A percentile compares a stretch with the other conserved stretches of the same genome.
Conservation (phyloP, 2,888 invertebrate species). For the Beris chalybata region DNA sequence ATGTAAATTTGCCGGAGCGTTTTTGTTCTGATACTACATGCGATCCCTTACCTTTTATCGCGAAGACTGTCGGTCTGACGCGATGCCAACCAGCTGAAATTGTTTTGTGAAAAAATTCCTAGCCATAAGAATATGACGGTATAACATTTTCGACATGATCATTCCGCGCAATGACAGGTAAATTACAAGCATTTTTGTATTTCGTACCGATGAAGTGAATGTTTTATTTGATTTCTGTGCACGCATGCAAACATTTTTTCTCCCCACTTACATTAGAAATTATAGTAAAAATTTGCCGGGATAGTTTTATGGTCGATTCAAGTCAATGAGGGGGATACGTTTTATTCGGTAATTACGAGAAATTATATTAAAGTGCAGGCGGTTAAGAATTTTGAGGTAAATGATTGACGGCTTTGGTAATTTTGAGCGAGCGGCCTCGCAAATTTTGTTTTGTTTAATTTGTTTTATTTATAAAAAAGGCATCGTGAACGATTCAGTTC, state of each 20-base stretch:
- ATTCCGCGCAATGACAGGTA: conserved; percentile 25
- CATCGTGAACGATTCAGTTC: too few relatives aligned
- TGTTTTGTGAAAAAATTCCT: conserved; percentile 8
- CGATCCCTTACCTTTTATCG: conserved; percentile 1
- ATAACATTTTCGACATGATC: conserved; percentile 15
- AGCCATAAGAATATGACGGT: not conserved
- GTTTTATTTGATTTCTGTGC: not conserved
- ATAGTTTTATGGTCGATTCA: not conserved
- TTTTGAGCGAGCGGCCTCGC: too few relatives aligned
- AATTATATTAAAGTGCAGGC: too few relatives aligned
- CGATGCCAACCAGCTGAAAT: conserved; percentile 21
- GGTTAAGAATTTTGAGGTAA: too few relatives aligned
- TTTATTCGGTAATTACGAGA: too few relatives aligned
- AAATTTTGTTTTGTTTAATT: too few relatives aligned
- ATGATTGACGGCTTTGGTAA: too few relatives aligned
- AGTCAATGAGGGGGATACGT: too few relatives aligned
- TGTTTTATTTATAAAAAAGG: too few relatives aligned
- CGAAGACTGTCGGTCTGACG: conserved; percentile 1
- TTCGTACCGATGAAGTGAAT: not conserved
- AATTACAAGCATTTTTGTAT: conserved; percentile 22
- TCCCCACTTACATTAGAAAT: not conserved
- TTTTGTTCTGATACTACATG: conserved; percentile 29
- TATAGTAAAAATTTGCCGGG: conserved; percentile 5
- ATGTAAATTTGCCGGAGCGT: conserved; percentile 13
- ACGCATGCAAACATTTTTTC: conserved; percentile 18